Conservation (phyloP, 2,113 vertebrate species). For the Grammomys surdaster region DNA sequence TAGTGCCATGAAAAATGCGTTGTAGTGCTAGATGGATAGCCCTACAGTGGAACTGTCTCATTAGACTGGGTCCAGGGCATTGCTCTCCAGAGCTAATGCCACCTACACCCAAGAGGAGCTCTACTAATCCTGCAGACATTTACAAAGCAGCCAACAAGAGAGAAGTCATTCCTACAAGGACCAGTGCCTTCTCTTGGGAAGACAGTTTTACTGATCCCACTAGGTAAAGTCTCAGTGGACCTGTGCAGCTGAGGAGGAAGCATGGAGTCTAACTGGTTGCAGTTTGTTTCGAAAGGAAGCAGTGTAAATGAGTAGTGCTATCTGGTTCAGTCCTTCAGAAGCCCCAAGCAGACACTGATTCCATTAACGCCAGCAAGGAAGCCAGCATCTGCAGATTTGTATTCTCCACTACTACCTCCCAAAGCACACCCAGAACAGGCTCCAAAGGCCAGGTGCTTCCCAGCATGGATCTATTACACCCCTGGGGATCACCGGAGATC, state of each 20-base stretch:
- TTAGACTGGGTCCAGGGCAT: not conserved
- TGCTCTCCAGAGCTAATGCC: not conserved
- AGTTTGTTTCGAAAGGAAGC: slow-evolving; percentile 3
- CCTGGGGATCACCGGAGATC: not conserved
- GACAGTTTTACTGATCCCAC: not conserved
- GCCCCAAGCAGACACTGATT: not conserved
- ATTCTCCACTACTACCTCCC: not conserved
- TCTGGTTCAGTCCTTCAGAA: slow-evolving; percentile 37
- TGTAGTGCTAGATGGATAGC: not conserved
- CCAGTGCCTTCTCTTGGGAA: not conserved
- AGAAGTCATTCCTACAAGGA: slow-evolving; percentile 29
- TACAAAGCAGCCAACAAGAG: not conserved
- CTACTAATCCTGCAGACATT: slow-evolving; percentile 1
- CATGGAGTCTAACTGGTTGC: not conserved
- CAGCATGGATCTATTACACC: not conserved
- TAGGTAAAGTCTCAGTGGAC: slow-evolving; percentile 22
- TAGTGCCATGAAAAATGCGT: not conserved
- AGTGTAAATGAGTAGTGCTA: not conserved
- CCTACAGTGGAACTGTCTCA: not conserved
- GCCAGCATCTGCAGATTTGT: not conserved
- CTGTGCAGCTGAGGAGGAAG: not conserved
- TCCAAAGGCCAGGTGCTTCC: not conserved
- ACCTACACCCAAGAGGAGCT: not conserved
- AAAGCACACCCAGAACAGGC: not conserved
- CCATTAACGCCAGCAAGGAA: not conserved